Percentiles rank a stretch among this genome's conserved stretches.
These are phyloP conservation scores for Trichopria drosophilae DNA, from an alignment of 2,888 invertebrate species.

Conservation along the genomic window DNA sequence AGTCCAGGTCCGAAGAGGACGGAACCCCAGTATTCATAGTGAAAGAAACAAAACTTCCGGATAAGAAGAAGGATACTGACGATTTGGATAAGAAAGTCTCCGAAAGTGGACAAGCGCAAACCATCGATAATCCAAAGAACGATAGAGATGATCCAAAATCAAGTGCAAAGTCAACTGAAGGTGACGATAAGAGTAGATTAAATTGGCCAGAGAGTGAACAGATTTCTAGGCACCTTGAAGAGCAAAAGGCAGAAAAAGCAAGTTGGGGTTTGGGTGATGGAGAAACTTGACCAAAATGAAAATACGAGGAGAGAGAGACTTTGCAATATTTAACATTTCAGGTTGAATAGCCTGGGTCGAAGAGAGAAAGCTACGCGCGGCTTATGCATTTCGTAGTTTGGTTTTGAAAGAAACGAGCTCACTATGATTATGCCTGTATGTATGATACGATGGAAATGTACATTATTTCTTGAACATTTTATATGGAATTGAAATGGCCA, in stretches of 20 bases:
- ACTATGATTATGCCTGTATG: too few species aligned
- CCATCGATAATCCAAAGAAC: conserved; percentile 12
- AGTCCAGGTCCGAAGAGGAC: conserved; percentile 55
- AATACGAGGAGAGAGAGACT: conserved; percentile 20
- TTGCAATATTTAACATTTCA: too few species aligned
- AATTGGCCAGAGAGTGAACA: conserved; percentile 44
- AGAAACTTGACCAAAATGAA: conserved; percentile 42
- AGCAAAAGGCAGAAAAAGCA: conserved; percentile 41
- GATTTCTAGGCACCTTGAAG: conserved; percentile 38
- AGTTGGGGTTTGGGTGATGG: conserved; percentile 46
- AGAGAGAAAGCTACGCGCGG: conserved; percentile 35
- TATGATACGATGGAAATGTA: neutral
- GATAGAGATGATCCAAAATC: conserved; percentile 41
- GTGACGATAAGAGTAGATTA: conserved; percentile 35
- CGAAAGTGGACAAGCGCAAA: conserved; percentile 7
- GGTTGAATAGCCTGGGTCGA: neutral
- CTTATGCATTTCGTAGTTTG: conserved; percentile 30
- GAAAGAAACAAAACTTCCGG: conserved; percentile 37
- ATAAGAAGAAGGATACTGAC: conserved; percentile 13
- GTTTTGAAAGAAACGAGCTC: neutral
- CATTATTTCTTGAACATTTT: neutral
- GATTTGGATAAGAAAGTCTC: conserved; percentile 10
- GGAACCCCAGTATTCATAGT: conserved; percentile 43
- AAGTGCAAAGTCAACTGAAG: conserved; percentile 33
- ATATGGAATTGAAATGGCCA: too few species aligned